phyloP scores from a whole-genome alignment of 2,888 invertebrate genomes.

The Perizoma flavofasciatum region DNA sequence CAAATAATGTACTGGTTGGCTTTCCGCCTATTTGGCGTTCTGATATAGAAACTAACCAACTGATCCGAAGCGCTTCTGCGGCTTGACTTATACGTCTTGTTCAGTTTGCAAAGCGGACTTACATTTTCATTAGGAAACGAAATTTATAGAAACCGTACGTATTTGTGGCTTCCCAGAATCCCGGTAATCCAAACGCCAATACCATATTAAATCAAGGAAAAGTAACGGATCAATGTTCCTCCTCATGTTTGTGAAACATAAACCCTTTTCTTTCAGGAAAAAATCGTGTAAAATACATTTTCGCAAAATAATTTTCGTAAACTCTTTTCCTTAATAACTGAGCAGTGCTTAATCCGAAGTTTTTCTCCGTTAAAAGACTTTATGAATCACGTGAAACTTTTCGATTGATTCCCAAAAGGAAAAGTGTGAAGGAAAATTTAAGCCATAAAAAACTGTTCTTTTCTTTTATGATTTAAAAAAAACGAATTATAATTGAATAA shows the following conservation, averaged over 20 bases:
- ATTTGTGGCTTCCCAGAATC: conserved; percentile 5
- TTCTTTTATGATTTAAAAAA: conserved; percentile 34
- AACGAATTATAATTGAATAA: conserved; percentile 20
- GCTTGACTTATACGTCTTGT: conserved; percentile 21
- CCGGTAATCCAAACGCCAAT: background rate
- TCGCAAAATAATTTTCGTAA: conserved; percentile 31
- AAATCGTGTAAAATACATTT: conserved; percentile 14
- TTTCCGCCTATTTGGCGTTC: conserved; percentile 10
- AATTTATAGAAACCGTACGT: conserved; percentile 9
- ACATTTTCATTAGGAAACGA: conserved; percentile 25
- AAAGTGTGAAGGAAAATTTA: conserved; percentile 31
- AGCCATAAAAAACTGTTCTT: conserved; percentile 22
- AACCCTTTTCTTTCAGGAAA: conserved; percentile 3
- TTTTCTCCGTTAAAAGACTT: conserved; percentile 26
- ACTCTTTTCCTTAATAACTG: conserved; percentile 21
- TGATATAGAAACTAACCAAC: conserved; percentile 19
- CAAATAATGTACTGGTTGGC: background rate
- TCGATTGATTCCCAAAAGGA: conserved; percentile 30
- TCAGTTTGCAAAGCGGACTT: conserved; percentile 21
- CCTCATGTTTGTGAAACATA: background rate
- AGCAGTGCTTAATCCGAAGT: conserved; percentile 36
- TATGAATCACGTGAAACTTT: conserved; percentile 40
- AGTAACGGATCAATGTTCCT: background rate
- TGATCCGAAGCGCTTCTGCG: conserved; percentile 15
- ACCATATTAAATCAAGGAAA: background rate